Percentiles rank a stretch among this genome's conserved stretches.
Conservation (phyloP, 37 sponge, comb jelly and placozoan genomes). For the Aphrocallistes beatrix region DNA sequence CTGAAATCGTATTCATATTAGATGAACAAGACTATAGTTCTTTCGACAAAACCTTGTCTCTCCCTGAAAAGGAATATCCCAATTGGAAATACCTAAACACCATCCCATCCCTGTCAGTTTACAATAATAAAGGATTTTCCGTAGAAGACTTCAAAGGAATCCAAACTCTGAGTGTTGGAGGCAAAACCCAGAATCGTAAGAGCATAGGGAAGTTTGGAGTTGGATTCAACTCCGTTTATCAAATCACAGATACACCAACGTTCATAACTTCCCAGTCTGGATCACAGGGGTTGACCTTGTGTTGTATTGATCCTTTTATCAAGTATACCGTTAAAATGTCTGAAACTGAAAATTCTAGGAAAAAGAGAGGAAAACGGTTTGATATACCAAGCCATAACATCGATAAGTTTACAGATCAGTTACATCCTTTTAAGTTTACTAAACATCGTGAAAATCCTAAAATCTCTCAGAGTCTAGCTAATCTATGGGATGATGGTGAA, state of each 20-base stretch:
- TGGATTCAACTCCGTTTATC: conserved; percentile 10
- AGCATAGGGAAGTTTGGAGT: background rate
- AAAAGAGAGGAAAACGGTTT: background rate
- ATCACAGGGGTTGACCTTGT: background rate
- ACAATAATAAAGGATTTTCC: conserved; percentile 5
- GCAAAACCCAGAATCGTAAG: background rate
- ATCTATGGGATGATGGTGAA: background rate
- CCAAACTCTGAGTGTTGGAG: background rate
- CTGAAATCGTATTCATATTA: background rate
- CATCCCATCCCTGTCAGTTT: background rate
- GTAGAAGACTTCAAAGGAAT: background rate
- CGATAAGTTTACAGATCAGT: background rate
- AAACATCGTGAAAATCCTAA: background rate
- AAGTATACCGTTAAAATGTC: background rate
- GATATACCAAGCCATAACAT: background rate
- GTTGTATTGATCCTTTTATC: background rate
- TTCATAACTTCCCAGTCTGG: background rate
- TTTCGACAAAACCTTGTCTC: background rate
- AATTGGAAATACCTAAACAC: background rate
- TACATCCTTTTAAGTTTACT: background rate
- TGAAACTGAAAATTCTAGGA: background rate
- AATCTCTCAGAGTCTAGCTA: background rate
- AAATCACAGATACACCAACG: background rate
- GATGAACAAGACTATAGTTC: conserved; percentile 9
- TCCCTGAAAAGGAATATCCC: background rate